Percentiles rank a stretch among this genome's conserved stretches.
phyloP scores from a whole-genome alignment of 92 coral and sea anemone species.

The Parazoanthus darwini region DNA sequence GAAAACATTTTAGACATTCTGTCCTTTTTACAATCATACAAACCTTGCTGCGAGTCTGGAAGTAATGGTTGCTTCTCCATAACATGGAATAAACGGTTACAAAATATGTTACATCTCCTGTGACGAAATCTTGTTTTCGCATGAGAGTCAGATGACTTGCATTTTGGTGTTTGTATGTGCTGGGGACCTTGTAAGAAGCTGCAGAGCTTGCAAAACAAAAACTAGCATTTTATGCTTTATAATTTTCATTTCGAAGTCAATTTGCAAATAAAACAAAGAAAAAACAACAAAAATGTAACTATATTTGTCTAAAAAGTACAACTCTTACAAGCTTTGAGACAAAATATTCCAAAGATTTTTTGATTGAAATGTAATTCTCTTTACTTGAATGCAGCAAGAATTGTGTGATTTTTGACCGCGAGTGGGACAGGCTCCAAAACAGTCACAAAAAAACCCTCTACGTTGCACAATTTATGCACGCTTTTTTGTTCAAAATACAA shows the following conservation, averaged over 20 bases:
- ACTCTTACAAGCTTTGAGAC: neutral
- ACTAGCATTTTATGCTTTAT: neutral
- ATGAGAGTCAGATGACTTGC: slow-evolving; percentile 25
- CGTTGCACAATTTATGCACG: no score
- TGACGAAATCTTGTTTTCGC: neutral
- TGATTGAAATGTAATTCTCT: no score
- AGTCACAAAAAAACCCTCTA: no score
- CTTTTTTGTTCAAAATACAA: no score
- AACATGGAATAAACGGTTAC: neutral
- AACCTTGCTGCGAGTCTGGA: slow-evolving; percentile 14
- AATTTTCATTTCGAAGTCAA: neutral
- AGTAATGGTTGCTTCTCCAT: slow-evolving; percentile 14
- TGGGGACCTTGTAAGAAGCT: neutral
- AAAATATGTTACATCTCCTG: neutral
- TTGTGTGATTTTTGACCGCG: neutral
- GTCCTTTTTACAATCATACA: neutral
- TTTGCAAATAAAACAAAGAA: neutral
- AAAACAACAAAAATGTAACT: neutral
- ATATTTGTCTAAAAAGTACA: neutral
- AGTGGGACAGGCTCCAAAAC: no score
- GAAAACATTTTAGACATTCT: neutral
- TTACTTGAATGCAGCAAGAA: neutral
- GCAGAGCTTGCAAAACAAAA: neutral
- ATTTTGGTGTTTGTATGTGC: neutral
- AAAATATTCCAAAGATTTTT: no score